Percentiles rank a stretch among this genome's conserved stretches.
Conservation (phyloP, 92 coral and sea anemone genomes). For the Anthopleura xanthogrammica region DNA sequence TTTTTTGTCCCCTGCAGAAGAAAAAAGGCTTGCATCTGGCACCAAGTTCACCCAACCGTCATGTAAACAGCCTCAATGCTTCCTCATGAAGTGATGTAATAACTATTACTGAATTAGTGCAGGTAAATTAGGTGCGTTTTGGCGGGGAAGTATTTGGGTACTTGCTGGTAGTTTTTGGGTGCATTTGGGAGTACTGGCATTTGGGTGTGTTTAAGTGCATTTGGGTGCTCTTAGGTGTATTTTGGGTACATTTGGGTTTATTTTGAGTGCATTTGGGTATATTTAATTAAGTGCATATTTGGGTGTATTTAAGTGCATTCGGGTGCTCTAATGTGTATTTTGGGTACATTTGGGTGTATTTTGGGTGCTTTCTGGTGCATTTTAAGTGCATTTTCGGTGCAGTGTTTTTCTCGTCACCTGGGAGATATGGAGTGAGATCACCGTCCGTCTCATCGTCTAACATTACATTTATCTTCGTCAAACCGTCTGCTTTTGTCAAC, state of each 20-base stretch:
- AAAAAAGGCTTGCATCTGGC: no score
- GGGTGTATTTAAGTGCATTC: not conserved
- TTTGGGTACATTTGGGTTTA: not conserved
- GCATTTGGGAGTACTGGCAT: no score
- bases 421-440: constrained; percentile 55
- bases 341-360: not conserved
- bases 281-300: not conserved
- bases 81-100: no score
- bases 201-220: no score
- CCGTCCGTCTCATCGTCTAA: constrained; percentile 25
- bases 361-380: not conserved
- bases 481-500: constrained; percentile 3
- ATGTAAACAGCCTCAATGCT: no score
- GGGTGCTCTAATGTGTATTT: not conserved
- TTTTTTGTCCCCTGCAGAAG: no score
- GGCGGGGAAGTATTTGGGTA: no score
- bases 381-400: constrained; percentile 4
- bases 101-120: no score
- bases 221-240: not conserved
- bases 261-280: not conserved
- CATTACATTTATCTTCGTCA: not conserved
- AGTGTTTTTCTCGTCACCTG: constrained; percentile 43
- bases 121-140: no score
- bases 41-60: no score
- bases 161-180: no score